phyloP scores from a whole-genome alignment of 2,797 vertebrate species.

The Diplodus puntazzo region DNA sequence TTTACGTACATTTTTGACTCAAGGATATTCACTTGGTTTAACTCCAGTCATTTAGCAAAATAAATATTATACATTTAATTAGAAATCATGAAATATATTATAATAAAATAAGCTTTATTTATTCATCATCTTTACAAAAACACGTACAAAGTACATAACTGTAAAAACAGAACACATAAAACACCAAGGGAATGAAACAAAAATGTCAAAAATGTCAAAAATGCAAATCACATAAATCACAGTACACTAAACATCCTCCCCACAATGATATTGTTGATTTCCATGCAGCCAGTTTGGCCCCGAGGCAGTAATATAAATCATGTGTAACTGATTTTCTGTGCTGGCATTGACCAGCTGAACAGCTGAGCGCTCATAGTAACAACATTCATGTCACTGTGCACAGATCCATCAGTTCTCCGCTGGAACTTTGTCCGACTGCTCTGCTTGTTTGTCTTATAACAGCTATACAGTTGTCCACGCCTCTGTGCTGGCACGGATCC shows the following conservation, averaged over 20 bases:
- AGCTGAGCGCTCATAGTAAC: constrained; percentile 30
- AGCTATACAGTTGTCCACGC: constrained; percentile 4
- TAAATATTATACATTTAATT: too few species aligned
- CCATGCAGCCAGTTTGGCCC: constrained; percentile 17
- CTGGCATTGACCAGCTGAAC: constrained; percentile 31
- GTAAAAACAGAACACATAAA: too few species aligned
- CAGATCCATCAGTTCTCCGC: constrained; percentile 2
- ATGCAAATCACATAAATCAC: not conserved
- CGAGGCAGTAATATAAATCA: constrained; percentile 39
- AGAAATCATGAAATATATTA: too few species aligned
- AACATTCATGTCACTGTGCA: constrained; percentile 5
- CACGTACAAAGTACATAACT: too few species aligned
- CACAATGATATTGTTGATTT: not conserved
- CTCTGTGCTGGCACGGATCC: not conserved
- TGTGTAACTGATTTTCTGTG: constrained; percentile 42
- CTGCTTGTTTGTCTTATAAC: constrained; percentile 14
- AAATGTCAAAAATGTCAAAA: too few species aligned
- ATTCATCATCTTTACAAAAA: too few species aligned
- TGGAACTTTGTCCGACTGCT: not conserved
- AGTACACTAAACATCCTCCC: not conserved
- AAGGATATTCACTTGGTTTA: too few species aligned
- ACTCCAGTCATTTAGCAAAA: too few species aligned
- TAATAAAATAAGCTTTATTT: too few species aligned
- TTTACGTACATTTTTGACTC: not conserved
- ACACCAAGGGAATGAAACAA: too few species aligned